phyloP scores from a whole-genome alignment of 2,888 invertebrate species.

The Polyommatus iphigenia region DNA sequence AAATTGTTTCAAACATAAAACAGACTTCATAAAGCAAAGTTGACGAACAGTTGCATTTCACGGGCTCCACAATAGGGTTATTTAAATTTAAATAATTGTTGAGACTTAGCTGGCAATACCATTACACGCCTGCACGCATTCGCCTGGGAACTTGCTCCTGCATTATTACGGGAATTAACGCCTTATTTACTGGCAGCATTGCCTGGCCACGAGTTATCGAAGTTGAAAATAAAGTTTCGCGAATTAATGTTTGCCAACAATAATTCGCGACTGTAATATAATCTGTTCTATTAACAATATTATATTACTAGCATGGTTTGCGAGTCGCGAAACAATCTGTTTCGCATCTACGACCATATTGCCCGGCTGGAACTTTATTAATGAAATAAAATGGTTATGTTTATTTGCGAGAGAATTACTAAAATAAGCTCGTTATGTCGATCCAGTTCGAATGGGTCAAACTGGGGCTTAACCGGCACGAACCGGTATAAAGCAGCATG shows the following conservation, averaged over 20 bases:
- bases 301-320: not conserved
- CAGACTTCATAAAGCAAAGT: conserved; percentile 4
- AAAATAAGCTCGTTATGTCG: conserved; percentile 22
- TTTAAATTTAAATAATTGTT: conserved; percentile 44
- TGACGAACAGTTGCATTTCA: conserved; percentile 25
- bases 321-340: not conserved
- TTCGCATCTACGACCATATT: not conserved
- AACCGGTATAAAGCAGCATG: conserved; percentile 1
- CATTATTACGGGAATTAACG: conserved; percentile 10
- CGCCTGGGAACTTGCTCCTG: conserved; percentile 32
- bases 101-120: conserved; percentile 39
- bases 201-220: not conserved
- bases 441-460: conserved; percentile 12
- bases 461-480: conserved; percentile 16
- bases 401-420: not conserved
- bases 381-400: not conserved
- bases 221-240: not conserved
- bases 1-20: not conserved
- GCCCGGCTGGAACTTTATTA: not conserved
- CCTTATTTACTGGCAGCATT: not conserved
- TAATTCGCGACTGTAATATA: not conserved
- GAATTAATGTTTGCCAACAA: not conserved
- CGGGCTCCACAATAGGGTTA: conserved; percentile 40
- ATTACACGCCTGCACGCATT: conserved; percentile 42
- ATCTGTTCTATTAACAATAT: not conserved